A percentile compares a stretch with the other conserved stretches of the same genome.
Conservation (phyloP, 2,113 vertebrate species). For the Empidonax alnorum region DNA sequence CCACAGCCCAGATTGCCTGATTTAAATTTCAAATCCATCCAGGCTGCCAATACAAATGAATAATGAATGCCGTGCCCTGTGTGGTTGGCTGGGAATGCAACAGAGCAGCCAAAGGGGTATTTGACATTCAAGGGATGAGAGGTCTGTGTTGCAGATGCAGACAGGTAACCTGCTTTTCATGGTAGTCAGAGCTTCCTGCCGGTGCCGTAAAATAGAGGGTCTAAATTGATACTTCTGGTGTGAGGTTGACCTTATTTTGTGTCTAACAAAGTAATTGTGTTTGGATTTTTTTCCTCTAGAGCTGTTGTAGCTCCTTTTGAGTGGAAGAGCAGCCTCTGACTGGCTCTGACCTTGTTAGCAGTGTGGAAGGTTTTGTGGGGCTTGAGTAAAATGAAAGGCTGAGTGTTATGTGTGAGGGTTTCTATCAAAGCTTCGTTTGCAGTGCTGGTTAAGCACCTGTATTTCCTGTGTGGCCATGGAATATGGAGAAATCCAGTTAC, state of each 20-base stretch:
- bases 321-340: not conserved
- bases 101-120: not conserved
- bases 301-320: not conserved
- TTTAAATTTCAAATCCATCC: conserved; percentile 35
- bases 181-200: not conserved
- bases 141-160: not conserved
- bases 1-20: not conserved
- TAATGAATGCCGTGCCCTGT: not conserved
- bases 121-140: conserved; percentile 11
- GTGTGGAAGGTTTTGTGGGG: not conserved
- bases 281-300: not conserved
- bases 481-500: not conserved
- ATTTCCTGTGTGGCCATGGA: not conserved
- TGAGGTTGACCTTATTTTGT: not conserved
- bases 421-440: not conserved
- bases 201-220: not conserved
- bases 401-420: not conserved
- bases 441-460: not conserved
- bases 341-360: not conserved
- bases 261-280: not conserved
- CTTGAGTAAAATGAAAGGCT: not conserved
- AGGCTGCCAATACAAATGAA: not conserved
- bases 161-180: not conserved
- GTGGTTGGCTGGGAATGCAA: not conserved
- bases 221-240: not conserved